Evolutionary conservation across 1,140 invertebrate species (phyloP).

Genomic region (Thalassaphorura encarpata): DNA sequence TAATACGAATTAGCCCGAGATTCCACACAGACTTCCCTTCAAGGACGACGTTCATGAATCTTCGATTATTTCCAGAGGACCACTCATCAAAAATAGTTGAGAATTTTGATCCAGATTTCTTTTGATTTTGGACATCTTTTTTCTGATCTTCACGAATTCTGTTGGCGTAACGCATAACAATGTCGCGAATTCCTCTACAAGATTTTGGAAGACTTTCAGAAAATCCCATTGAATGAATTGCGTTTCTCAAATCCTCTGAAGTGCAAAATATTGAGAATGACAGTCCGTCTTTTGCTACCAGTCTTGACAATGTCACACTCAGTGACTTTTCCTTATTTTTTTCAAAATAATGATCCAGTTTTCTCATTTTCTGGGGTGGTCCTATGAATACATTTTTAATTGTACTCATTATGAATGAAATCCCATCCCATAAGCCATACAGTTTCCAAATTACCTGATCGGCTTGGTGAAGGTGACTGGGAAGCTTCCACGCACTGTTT

Average conservation of each 20-base stretch:
- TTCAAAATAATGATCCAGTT: neutral
- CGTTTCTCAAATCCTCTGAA: neutral
- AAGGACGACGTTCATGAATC: constrained; percentile 1
- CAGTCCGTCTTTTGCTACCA: neutral
- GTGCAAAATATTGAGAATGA: neutral
- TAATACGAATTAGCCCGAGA: neutral
- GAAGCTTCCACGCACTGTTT: no score
- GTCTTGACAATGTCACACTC: neutral
- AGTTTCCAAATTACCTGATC: no score
- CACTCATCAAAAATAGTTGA: neutral
- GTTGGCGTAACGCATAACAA: neutral
- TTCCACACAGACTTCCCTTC: constrained; percentile 3
- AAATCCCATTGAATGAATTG: neutral
- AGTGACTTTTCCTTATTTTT: neutral
- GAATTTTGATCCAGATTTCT: neutral
- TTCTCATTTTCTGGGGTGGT: neutral
- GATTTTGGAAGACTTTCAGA: neutral
- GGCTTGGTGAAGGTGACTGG: no score
- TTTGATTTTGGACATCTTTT: neutral
- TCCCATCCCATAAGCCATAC: no score
- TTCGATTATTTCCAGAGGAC: neutral
- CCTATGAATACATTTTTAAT: no score
- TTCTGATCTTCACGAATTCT: neutral
- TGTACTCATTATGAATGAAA: no score
- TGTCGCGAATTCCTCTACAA: neutral